phyloP scores from a whole-genome alignment of 2,888 invertebrate species.

The Eulithis testata region DNA sequence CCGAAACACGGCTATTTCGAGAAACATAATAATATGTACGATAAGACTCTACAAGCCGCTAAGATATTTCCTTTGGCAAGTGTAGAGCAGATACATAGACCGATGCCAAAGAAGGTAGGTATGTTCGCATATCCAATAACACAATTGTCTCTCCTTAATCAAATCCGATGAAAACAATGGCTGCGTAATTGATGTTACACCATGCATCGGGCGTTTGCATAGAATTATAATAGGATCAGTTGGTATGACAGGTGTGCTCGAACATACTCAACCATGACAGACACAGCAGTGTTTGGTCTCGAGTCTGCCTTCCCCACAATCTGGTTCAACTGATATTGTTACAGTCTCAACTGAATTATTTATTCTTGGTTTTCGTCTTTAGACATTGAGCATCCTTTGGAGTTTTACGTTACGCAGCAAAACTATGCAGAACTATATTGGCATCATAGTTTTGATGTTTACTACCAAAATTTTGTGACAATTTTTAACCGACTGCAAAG shows the following conservation, averaged over 20 bases:
- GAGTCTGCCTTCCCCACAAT: too few species aligned
- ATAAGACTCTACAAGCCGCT: too few species aligned
- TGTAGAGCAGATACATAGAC: neutral
- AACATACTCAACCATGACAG: neutral
- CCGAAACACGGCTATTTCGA: neutral
- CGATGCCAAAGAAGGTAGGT: constrained; percentile 3
- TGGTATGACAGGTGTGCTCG: constrained; percentile 14
- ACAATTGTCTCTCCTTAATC: constrained; percentile 16
- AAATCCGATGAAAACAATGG: constrained; percentile 21
- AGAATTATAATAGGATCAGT: constrained; percentile 20
- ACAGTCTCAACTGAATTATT: too few species aligned
- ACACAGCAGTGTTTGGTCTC: neutral
- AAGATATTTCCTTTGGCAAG: neutral
- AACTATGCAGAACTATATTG: too few species aligned
- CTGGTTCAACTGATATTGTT: too few species aligned
- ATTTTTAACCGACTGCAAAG: too few species aligned
- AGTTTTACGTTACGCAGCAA: too few species aligned
- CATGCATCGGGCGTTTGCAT: constrained; percentile 22
- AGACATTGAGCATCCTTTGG: too few species aligned
- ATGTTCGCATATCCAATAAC: constrained; percentile 14
- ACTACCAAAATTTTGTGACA: too few species aligned
- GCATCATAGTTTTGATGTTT: too few species aligned
- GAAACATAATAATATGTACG: too few species aligned
- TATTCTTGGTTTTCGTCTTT: too few species aligned
- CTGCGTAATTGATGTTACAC: constrained; percentile 22